Evolutionary conservation across 2,797 vertebrate genomes (phyloP).

Genomic region (Enteromius mattozi): DNA sequence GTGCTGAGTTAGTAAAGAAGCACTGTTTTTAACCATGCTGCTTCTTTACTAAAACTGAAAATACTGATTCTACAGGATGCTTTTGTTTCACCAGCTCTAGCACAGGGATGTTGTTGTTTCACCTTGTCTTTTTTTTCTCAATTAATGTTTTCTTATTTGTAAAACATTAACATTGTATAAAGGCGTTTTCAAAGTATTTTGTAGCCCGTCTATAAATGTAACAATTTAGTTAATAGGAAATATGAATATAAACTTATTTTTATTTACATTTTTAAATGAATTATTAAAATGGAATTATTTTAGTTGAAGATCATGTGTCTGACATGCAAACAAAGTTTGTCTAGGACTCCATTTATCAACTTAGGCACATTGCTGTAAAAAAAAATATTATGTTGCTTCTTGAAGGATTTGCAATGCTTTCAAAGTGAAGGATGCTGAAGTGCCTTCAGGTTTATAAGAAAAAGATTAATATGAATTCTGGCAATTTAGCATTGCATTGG

Average conservation of each 20-base stretch:
- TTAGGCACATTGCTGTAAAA: not conserved
- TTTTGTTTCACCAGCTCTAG: conserved; percentile 9
- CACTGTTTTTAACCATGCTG: conserved; percentile 19
- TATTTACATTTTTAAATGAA: not conserved
- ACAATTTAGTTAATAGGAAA: not conserved
- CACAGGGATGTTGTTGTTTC: not conserved
- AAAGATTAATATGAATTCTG: not conserved
- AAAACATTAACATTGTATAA: not conserved
- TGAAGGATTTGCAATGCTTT: not conserved
- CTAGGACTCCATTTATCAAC: not conserved
- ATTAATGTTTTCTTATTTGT: not conserved
- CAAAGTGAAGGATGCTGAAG: not conserved
- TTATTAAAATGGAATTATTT: not conserved
- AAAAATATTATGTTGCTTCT: not conserved
- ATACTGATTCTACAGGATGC: not conserved
- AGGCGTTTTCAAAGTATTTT: not conserved
- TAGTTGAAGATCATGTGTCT: not conserved
- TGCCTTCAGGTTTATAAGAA: not conserved
- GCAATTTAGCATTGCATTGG: not conserved
- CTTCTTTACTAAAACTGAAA: conserved; percentile 20
- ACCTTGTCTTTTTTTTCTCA: no score
- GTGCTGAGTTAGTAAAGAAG: conserved; percentile 7
- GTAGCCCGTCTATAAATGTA: not conserved
- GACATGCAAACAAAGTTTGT: not conserved
- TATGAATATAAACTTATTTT: not conserved